Evolutionary conservation across 2,797 vertebrate genomes (phyloP).

Genomic region (Loriculus beryllinus): DNA sequence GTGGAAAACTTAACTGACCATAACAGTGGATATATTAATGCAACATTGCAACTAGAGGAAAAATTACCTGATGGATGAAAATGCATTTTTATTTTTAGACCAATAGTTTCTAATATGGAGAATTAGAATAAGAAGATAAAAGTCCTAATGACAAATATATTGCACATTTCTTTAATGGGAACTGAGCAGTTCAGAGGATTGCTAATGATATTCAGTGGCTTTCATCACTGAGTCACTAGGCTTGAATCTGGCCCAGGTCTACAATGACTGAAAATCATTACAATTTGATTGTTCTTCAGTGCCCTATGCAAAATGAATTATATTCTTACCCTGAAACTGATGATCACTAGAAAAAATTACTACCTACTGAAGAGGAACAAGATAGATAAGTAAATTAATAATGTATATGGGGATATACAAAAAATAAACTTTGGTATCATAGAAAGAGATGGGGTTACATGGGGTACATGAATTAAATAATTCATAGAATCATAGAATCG

Average conservation of each 20-base stretch:
- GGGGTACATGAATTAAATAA: neutral
- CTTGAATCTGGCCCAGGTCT: neutral
- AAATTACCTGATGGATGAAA: neutral
- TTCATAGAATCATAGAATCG: neutral
- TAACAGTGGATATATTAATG: neutral
- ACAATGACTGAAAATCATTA: slow-evolving; percentile 25
- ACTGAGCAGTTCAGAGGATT: neutral
- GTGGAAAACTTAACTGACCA: neutral
- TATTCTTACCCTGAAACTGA: neutral
- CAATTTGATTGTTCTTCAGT: slow-evolving; percentile 26
- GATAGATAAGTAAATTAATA: neutral
- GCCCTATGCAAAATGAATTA: slow-evolving; percentile 21
- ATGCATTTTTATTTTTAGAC: slow-evolving; percentile 34
- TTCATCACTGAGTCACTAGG: neutral
- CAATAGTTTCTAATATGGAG: neutral
- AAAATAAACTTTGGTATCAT: neutral
- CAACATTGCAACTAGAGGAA: neutral
- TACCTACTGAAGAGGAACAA: neutral
- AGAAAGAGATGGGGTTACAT: neutral
- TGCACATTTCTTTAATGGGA: neutral
- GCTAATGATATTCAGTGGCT: neutral
- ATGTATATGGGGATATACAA: neutral
- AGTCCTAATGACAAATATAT: neutral
- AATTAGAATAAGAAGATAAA: neutral
- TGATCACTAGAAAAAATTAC: slow-evolving; percentile 31